Conservation (phyloP, 1,140 invertebrate genomes). For the Zeugodacus cucurbitae region DNA sequence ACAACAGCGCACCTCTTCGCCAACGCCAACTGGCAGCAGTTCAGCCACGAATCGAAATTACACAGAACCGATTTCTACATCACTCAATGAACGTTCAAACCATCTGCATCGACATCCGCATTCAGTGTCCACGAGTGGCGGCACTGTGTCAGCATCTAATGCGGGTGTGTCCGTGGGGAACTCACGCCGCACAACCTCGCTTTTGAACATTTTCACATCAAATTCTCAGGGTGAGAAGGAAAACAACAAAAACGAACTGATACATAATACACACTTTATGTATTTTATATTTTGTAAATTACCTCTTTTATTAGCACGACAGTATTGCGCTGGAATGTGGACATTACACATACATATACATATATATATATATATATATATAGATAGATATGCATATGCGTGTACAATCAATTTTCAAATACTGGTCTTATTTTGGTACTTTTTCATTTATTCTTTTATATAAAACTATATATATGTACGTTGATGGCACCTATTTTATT, state of each 20-base stretch:
- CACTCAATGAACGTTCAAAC: slow-evolving; percentile 36
- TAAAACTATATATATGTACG: not conserved
- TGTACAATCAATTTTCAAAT: not conserved
- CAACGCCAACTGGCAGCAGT: slow-evolving; percentile 52
- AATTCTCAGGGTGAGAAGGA: slow-evolving; percentile 84
- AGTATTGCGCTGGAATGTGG: not conserved
- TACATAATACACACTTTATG: not conserved
- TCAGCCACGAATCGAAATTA: slow-evolving; percentile 47
- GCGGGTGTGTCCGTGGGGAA: slow-evolving; percentile 72
- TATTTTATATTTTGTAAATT: slow-evolving; percentile 34
- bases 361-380: not conserved
- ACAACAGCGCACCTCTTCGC: slow-evolving; percentile 44
- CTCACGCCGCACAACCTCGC: slow-evolving; percentile 90
- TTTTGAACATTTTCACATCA: slow-evolving; percentile 94
- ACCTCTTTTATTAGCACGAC: not conserved
- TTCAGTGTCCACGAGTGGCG: slow-evolving; percentile 43
- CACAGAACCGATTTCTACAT: slow-evolving; percentile 28
- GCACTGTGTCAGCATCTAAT: slow-evolving; percentile 51
- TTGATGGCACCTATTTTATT: not conserved
- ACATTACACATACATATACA: not conserved
- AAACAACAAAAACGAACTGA: not conserved
- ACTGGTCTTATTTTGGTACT: not conserved
- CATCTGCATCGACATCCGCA: slow-evolving; percentile 3
- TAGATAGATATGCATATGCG: no score
- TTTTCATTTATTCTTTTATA: not conserved